phyloP scores from a whole-genome alignment of 1,140 invertebrate species.

The Melanaphis sacchari region DNA sequence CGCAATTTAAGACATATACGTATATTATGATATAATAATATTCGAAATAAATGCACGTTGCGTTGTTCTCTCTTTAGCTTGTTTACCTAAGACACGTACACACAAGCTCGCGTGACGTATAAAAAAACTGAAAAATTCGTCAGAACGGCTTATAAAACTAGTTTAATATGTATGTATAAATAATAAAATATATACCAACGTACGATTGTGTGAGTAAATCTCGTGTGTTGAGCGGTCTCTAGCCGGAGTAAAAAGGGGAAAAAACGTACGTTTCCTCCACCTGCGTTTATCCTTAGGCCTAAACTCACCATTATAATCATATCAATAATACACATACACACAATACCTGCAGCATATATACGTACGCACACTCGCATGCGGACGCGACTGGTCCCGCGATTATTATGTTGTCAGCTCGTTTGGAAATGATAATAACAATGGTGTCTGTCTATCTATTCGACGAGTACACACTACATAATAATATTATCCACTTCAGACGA shows the following conservation, averaged over 20 bases:
- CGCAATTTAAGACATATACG: neutral
- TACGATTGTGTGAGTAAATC: constrained; percentile 21
- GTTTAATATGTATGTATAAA: neutral
- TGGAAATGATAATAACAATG: constrained; percentile 41
- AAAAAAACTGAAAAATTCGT: neutral
- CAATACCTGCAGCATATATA: neutral
- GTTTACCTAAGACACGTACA: neutral
- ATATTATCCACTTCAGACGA: constrained; percentile 17
- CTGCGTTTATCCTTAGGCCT: constrained; percentile 22
- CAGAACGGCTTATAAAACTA: neutral
- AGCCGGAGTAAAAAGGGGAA: neutral
- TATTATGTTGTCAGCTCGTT: constrained; percentile 52
- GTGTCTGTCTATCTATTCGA: constrained; percentile 11
- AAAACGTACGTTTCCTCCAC: constrained; percentile 19
- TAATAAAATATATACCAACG: neutral
- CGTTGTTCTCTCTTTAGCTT: neutral
- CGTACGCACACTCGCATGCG: neutral
- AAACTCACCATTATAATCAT: constrained; percentile 32
- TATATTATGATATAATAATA: neutral
- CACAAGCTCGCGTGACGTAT: neutral
- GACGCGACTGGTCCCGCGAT: constrained; percentile 8
- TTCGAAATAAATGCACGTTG: neutral
- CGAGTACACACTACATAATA: neutral
- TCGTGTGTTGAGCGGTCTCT: neutral
- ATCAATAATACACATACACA: neutral